Evolutionary conservation across 2,797 vertebrate species (phyloP).

Genomic region (Sandelia bainsii): DNA sequence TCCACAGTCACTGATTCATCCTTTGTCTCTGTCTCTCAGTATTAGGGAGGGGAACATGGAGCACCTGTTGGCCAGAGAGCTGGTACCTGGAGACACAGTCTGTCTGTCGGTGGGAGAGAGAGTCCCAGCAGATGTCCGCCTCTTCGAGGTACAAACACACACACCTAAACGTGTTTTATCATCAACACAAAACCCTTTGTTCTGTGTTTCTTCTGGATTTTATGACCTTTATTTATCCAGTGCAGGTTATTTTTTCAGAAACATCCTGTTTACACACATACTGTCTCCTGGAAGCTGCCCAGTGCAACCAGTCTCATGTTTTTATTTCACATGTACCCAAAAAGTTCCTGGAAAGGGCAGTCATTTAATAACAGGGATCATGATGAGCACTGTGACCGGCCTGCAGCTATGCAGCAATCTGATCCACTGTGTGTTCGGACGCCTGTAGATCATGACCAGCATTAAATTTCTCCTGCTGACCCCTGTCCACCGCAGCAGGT

Average conservation of each 20-base stretch:
- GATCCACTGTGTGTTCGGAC: too few relatives aligned
- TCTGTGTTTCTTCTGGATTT: neutral
- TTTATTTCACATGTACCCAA: neutral
- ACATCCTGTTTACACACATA: neutral
- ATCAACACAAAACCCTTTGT: neutral
- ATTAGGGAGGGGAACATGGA: constrained; percentile 91
- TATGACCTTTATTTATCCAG: neutral
- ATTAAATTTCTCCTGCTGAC: too few relatives aligned
- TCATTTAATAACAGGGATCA: too few relatives aligned
- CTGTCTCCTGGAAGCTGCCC: neutral
- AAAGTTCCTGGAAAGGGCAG: neutral
- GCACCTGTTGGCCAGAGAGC: constrained; percentile 92
- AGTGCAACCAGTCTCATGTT: neutral
- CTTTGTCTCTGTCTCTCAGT: constrained; percentile 73
- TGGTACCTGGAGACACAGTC: constrained; percentile 97
- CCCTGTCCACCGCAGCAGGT: too few relatives aligned
- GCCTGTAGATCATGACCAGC: too few relatives aligned
- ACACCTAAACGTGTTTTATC: neutral
- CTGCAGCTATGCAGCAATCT: too few relatives aligned
- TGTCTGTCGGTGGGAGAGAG: constrained; percentile 95
- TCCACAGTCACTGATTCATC: neutral
- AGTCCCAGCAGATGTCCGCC: constrained; percentile 94
- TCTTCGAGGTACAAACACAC: constrained; percentile 89
- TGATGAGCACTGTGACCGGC: too few relatives aligned
- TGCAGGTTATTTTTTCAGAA: neutral